phyloP scores from a whole-genome alignment of 2,888 invertebrate species.

The Papilio gigon region DNA sequence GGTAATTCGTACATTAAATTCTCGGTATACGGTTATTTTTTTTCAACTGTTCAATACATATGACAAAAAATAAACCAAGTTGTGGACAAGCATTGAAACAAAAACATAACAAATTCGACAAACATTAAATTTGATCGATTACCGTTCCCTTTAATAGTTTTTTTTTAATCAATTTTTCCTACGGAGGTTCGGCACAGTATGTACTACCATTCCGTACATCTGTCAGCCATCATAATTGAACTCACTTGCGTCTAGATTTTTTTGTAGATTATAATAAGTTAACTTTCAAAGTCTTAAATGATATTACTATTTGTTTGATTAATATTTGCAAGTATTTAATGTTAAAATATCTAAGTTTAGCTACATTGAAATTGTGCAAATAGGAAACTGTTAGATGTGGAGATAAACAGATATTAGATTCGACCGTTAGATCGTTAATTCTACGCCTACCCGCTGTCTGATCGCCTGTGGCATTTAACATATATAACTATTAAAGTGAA shows the following conservation, averaged over 20 bases:
- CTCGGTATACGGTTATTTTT: not conserved
- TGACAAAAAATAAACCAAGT: too few relatives aligned
- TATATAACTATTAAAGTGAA: not conserved
- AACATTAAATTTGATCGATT: not conserved
- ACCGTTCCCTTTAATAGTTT: constrained; percentile 3
- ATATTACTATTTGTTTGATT: not conserved
- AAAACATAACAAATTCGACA: not conserved
- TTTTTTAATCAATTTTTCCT: constrained; percentile 12
- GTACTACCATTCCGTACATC: too few relatives aligned
- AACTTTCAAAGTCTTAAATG: too few relatives aligned
- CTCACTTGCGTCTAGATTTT: too few relatives aligned
- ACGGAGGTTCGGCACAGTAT: too few relatives aligned
- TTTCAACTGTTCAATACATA: not conserved
- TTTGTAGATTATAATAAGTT: too few relatives aligned
- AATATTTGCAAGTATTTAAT: not conserved
- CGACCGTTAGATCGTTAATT: constrained; percentile 11
- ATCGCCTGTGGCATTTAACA: not conserved
- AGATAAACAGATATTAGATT: constrained; percentile 5
- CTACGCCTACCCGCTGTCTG: constrained; percentile 1
- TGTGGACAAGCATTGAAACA: not conserved
- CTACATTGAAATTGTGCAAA: not conserved
- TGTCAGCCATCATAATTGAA: too few relatives aligned
- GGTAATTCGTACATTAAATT: constrained; percentile 7
- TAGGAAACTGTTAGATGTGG: not conserved
- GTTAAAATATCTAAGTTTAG: not conserved